These are phyloP conservation scores for Pseudomyrmex flavicornis DNA, from an alignment of 1,140 invertebrate species.

Conservation along the genomic window DNA sequence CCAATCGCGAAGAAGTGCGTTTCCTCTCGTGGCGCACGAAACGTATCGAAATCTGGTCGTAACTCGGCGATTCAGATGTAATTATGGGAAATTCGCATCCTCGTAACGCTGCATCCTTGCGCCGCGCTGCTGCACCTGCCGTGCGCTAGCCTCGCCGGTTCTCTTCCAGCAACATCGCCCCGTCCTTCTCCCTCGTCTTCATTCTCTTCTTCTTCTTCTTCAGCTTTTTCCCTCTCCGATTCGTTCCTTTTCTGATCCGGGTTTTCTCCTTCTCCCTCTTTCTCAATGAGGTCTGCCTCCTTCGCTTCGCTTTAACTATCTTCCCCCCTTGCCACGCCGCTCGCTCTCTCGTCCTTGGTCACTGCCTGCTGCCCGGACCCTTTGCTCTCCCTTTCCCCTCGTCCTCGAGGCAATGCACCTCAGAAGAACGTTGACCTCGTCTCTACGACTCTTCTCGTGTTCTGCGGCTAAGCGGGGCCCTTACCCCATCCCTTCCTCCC, in stretches of 20 bases:
- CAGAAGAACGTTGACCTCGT: slow-evolving; percentile 80
- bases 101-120: slow-evolving; percentile 74
- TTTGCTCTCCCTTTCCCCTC: slow-evolving; percentile 60
- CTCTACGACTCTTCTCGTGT: slow-evolving; percentile 60
- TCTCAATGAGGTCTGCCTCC: slow-evolving; percentile 57
- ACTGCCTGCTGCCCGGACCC: slow-evolving; percentile 39
- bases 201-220: slow-evolving; percentile 28
- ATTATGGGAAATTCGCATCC: slow-evolving; percentile 80
- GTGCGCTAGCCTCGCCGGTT: slow-evolving; percentile 67
- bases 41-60: slow-evolving; percentile 73
- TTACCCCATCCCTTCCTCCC: slow-evolving; percentile 5
- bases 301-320: slow-evolving; percentile 64
- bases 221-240: slow-evolving; percentile 55
- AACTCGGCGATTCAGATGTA: slow-evolving; percentile 73
- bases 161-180: slow-evolving; percentile 62
- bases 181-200: slow-evolving; percentile 66
- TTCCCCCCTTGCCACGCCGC: slow-evolving; percentile 57
- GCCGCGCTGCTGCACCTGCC: slow-evolving; percentile 79
- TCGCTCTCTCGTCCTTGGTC: slow-evolving; percentile 58
- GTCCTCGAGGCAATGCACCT: slow-evolving; percentile 80
- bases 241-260: slow-evolving; percentile 54
- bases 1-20: slow-evolving; percentile 35
- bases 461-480: slow-evolving; percentile 61
- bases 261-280: slow-evolving; percentile 41
- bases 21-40: slow-evolving; percentile 26